phyloP scores from a whole-genome alignment of 2,888 invertebrate species.

The Callinectes sapidus region DNA sequence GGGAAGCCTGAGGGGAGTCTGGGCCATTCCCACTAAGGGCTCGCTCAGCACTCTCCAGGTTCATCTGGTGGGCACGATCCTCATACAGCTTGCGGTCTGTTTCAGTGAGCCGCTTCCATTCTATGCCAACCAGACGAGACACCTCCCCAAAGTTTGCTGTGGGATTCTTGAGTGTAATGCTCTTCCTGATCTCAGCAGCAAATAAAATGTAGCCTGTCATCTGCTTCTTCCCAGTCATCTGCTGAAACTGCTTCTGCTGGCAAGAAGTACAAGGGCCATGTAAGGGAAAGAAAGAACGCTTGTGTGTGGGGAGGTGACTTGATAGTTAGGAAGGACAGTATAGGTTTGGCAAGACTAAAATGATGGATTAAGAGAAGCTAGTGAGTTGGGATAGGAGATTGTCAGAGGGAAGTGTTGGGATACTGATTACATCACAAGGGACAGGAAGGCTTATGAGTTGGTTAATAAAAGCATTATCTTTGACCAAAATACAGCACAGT shows the following conservation, averaged over 20 bases:
- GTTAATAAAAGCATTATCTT: not conserved
- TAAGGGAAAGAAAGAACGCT: not conserved
- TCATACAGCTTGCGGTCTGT: slow-evolving; percentile 95
- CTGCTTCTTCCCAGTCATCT: slow-evolving; percentile 82
- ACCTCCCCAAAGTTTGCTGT: slow-evolving; percentile 94
- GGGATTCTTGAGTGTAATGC: slow-evolving; percentile 94
- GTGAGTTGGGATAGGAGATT: not conserved
- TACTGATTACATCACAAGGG: not conserved
- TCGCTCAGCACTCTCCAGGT: slow-evolving; percentile 82
- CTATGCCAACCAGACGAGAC: slow-evolving; percentile 84
- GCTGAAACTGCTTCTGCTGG: slow-evolving; percentile 76
- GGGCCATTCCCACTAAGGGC: slow-evolving; percentile 73
- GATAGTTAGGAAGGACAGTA: not conserved
- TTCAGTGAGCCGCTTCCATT: slow-evolving; percentile 95
- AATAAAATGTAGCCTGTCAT: slow-evolving; percentile 98
- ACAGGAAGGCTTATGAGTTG: not conserved
- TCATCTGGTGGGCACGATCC: slow-evolving; percentile 91
- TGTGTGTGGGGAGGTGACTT: not conserved
- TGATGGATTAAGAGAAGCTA: not conserved
- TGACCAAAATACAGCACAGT: not conserved
- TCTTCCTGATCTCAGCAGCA: slow-evolving; percentile 95
- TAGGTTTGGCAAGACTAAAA: not conserved
- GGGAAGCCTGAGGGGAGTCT: slow-evolving; percentile 76
- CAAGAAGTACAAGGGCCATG: not conserved
- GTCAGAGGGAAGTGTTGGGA: not conserved